Conservation (phyloP, 2,888 invertebrate genomes). For the Oscheius onirici region DNA sequence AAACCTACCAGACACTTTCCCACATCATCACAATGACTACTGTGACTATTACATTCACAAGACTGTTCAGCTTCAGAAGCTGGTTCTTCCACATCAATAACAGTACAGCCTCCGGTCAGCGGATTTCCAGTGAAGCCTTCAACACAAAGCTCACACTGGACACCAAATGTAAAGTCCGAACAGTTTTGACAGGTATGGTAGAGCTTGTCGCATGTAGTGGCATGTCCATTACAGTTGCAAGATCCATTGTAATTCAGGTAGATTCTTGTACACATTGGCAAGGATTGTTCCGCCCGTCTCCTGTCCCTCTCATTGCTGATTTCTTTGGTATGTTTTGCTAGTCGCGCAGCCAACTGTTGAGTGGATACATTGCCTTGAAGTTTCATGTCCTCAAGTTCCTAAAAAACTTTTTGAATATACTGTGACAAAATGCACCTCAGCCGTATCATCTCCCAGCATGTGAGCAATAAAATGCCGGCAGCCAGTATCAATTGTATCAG, state of each 20-base stretch:
- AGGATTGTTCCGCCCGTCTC: conserved; percentile 37
- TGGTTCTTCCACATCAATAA: not conserved
- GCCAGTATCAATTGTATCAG: conserved; percentile 51
- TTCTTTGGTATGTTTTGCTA: conserved; percentile 30
- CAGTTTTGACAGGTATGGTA: conserved; percentile 96
- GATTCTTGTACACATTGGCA: conserved; percentile 54
- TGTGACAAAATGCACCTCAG: conserved; percentile 38
- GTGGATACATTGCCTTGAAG: conserved; percentile 36
- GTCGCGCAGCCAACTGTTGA: conserved; percentile 39
- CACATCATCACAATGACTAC: conserved; percentile 36
- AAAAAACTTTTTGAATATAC: not conserved
- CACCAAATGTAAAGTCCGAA: conserved; percentile 90
- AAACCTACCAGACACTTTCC: conserved; percentile 35
- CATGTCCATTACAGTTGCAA: conserved; percentile 45
- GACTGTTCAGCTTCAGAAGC: not conserved
- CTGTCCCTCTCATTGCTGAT: conserved; percentile 26
- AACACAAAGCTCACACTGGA: conserved; percentile 80
- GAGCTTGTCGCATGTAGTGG: conserved; percentile 68
- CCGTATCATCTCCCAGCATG: conserved; percentile 54
- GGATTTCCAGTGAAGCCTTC: conserved; percentile 28
- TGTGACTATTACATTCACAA: conserved; percentile 48
- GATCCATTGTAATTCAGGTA: conserved; percentile 48
- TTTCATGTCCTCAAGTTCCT: conserved; percentile 53
- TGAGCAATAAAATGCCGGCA: conserved; percentile 55
- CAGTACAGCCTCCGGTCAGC: not conserved